Evolutionary conservation across 2,888 invertebrate genomes (phyloP), one percentile per base, ranked within the genome.

Genomic region (Lydus trimaculatus): DNA sequence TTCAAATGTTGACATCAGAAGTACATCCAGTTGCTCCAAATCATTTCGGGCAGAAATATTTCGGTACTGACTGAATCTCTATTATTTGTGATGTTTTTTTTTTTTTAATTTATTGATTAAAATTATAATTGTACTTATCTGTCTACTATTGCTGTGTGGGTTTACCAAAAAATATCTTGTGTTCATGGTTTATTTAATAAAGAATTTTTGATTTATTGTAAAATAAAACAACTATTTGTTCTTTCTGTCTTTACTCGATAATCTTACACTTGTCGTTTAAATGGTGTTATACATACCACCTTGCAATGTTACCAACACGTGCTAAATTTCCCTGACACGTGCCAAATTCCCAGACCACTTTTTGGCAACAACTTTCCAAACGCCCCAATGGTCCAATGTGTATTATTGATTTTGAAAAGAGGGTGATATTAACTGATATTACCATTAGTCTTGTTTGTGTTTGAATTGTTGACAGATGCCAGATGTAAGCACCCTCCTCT

Each of bases 1-100:
- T 99, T 92, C 97, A 94, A 85, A 96, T 99, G 77, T 88, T 99
- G 67, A 98, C 99, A 0, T 96, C 98, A 0, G 99, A 99, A 85
- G 89, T 99, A 31, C 95, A 98, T 84, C 93, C 93, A 0, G 93
- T 97, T 2, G 97, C 98, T 9, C 99, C 99, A 9, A 97, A 96
- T 87, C 98, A 99, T 86, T 99, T 99, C 86, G 98, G 99, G 63
- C 95, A 96, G 86, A 98, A 96, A 85, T 99, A 99, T 87, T 99
- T 99, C 87, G 99, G 99, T 75, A 99, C 99, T 66, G 98, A 98
- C 87, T 99, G 56, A 65, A 58, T 15, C 8, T 4, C 15, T 31
- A 9, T 48, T 33, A 28, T 11, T 33, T 39, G 36, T 61, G 61
- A 25, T 61, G n/a, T n/a, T 17, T 1, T 25, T 39, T 13, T 33